Percentiles rank a stretch among this genome's conserved stretches.
phyloP scores from a whole-genome alignment of 2,888 invertebrate genomes.

The Eucera pruinosa region DNA sequence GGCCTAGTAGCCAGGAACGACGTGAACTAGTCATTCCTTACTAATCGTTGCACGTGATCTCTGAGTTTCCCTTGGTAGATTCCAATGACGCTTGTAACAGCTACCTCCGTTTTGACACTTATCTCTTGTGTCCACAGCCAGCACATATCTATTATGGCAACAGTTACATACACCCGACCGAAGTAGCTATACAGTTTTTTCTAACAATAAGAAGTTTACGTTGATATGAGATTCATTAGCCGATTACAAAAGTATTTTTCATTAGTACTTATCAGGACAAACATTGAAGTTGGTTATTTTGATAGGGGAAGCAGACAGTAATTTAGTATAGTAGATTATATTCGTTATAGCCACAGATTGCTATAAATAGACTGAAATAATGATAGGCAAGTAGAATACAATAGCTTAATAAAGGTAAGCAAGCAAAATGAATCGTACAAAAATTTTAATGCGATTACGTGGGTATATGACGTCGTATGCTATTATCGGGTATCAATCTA shows the following conservation, averaged over 20 bases:
- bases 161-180: no score
- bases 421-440: neutral
- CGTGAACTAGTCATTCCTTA: constrained; percentile 36
- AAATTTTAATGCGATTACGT: neutral
- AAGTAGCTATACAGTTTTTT: no score
- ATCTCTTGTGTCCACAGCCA: constrained; percentile 29
- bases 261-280: no score
- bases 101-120: constrained; percentile 26
- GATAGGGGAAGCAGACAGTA: no score
- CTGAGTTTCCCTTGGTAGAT: constrained; percentile 30
- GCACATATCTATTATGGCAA: constrained; percentile 26
- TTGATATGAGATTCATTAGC: no score
- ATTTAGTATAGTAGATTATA: no score
- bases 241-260: no score
- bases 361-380: neutral
- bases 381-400: neutral
- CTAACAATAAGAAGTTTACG: no score
- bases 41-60: constrained; percentile 57
- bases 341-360: neutral
- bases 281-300: no score
- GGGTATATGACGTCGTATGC: neutral
- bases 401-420: neutral
- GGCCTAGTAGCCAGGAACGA: constrained; percentile 34
- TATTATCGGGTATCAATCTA: neutral
- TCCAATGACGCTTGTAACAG: constrained; percentile 42